A percentile compares a stretch with the other conserved stretches of the same genome.
phyloP scores from a whole-genome alignment of 53 echinoderm and acorn worm species.

The Crossaster papposus region DNA sequence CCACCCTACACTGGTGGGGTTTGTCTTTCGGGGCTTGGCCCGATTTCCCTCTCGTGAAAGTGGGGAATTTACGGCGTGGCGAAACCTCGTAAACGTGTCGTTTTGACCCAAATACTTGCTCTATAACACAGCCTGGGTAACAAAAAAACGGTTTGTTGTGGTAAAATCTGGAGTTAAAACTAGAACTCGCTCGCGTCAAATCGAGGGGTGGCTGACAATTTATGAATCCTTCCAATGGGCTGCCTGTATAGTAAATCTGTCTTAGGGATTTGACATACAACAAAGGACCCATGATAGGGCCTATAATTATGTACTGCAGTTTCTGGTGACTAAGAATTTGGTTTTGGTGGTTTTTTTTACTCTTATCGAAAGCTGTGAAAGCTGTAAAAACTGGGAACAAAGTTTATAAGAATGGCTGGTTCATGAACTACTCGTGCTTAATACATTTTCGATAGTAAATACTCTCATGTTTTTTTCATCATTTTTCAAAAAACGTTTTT shows the following conservation, averaged over 20 bases:
- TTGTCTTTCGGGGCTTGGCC: background rate
- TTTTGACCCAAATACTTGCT: slow-evolving; percentile 6
- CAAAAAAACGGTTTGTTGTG: background rate
- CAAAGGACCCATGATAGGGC: too few species aligned
- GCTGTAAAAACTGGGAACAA: too few species aligned
- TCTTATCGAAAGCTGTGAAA: too few species aligned
- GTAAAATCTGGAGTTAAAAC: background rate
- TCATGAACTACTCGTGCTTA: too few species aligned
- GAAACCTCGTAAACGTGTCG: slow-evolving; percentile 43
- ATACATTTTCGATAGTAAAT: background rate
- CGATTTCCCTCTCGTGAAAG: background rate
- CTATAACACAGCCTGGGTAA: slow-evolving; percentile 11
- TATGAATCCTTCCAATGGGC: background rate
- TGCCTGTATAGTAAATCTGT: background rate
- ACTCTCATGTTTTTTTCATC: background rate
- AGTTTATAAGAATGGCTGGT: too few species aligned
- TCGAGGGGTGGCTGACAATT: background rate
- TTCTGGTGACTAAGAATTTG: too few species aligned
- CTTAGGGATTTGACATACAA: background rate
- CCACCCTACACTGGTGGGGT: background rate
- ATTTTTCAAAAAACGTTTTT: too few species aligned
- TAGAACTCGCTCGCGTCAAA: background rate
- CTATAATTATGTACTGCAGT: background rate
- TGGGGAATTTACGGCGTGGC: slow-evolving; percentile 21
- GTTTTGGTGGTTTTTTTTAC: too few species aligned